Conservation (phyloP, 2,113 vertebrate species). For the Puma concolor region DNA sequence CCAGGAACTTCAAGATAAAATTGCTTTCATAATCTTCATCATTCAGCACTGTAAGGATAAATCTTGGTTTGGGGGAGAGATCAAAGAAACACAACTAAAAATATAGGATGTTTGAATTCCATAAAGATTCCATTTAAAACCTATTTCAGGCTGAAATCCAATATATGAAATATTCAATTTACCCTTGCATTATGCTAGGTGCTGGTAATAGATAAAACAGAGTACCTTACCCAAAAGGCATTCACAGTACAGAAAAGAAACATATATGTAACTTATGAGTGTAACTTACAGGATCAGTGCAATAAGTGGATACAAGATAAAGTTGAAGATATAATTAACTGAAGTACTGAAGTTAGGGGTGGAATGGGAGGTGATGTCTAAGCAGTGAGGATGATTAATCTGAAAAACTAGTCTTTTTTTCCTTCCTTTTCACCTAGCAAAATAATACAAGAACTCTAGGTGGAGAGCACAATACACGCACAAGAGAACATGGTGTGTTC, state of each 20-base stretch:
- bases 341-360: neutral
- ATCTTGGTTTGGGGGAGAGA: slow-evolving; percentile 40
- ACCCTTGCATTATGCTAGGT: neutral
- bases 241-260: slow-evolving; percentile 40
- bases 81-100: slow-evolving; percentile 7
- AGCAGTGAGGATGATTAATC: neutral
- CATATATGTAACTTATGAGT: neutral
- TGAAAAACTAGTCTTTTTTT: neutral
- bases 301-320: slow-evolving; percentile 23
- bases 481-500: neutral
- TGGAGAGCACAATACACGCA: neutral
- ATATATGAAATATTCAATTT: slow-evolving; percentile 20
- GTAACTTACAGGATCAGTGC: neutral
- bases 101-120: neutral
- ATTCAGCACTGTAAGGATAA: neutral
- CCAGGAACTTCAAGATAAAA: slow-evolving; percentile 32
- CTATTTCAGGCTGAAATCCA: slow-evolving; percentile 45
- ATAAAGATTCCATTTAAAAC: slow-evolving; percentile 32
- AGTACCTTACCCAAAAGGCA: neutral
- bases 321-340: neutral
- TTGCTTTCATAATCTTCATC: neutral
- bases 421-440: no score
- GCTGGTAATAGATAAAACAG: neutral
- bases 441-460: neutral
- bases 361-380: neutral